phyloP scores from a whole-genome alignment of 30 jellyfish, hydroid and myxozoan genomes.

The Clytia hemisphaerica region DNA sequence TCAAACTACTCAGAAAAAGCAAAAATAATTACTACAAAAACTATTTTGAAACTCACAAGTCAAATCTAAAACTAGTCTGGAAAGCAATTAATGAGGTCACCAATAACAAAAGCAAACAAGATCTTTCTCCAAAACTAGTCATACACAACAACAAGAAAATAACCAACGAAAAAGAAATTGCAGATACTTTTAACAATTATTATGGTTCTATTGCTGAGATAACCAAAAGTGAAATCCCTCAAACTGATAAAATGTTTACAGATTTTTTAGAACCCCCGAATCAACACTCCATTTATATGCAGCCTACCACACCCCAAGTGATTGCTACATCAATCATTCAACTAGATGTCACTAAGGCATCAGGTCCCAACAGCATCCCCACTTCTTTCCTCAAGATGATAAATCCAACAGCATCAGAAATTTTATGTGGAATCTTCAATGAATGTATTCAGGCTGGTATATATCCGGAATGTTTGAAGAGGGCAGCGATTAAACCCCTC shows the following conservation, averaged over 20 bases:
- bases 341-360: conserved; percentile 1
- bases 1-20: conserved; percentile 23
- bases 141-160: conserved; percentile 20
- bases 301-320: conserved; percentile 35
- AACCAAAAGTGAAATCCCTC: conserved; percentile 10
- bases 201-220: conserved; percentile 29
- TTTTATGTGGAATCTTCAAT: conserved; percentile 19
- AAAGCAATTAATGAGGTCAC: conserved; percentile 35
- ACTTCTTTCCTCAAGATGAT: conserved; percentile 21
- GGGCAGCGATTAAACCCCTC: background rate
- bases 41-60: conserved; percentile 16
- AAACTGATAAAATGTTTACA: conserved; percentile 29
- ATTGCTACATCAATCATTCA: background rate
- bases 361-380: conserved; percentile 40
- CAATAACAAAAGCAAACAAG: conserved; percentile 15
- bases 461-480: conserved; percentile 22
- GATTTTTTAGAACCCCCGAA: conserved; percentile 42
- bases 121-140: background rate
- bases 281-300: conserved; percentile 18
- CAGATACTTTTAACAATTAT: conserved; percentile 38
- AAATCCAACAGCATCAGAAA: conserved; percentile 21
- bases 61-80: conserved; percentile 39
- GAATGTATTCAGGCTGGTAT: conserved; percentile 29
- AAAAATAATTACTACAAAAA: conserved; percentile 22
- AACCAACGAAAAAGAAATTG: conserved; percentile 23